A percentile compares a stretch with the other conserved stretches of the same genome.
Conservation (phyloP, 2,888 invertebrate genomes). For the Kuschelorhynchus macadamiae region DNA sequence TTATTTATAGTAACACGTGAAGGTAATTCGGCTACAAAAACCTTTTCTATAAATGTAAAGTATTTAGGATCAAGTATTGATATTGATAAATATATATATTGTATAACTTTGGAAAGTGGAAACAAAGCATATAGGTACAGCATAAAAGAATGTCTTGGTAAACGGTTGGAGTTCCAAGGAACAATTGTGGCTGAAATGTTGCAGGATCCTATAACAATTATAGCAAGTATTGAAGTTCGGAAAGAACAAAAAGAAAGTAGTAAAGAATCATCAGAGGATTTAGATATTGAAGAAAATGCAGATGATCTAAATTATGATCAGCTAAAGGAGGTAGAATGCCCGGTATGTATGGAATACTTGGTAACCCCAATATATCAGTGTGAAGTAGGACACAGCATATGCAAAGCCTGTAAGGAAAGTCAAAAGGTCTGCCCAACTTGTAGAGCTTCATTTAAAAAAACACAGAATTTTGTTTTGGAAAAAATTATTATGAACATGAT, state of each 20-base stretch:
- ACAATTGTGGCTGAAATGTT: slow-evolving; percentile 45
- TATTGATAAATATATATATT: slow-evolving; percentile 45
- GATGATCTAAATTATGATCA: slow-evolving; percentile 21
- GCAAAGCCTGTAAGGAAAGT: slow-evolving; percentile 57
- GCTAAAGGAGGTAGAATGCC: slow-evolving; percentile 60
- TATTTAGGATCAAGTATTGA: slow-evolving; percentile 51
- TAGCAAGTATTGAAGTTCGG: slow-evolving; percentile 52
- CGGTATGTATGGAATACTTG: slow-evolving; percentile 64
- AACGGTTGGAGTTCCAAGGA: slow-evolving; percentile 52
- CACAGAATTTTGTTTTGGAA: slow-evolving; percentile 63
- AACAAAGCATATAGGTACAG: slow-evolving; percentile 40
- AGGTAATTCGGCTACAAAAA: slow-evolving; percentile 53
- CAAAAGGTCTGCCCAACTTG: slow-evolving; percentile 61
- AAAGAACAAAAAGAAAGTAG: slow-evolving; percentile 26
- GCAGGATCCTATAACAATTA: slow-evolving; percentile 54
- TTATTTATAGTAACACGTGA: slow-evolving; percentile 59
- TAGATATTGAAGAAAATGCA: too few species aligned
- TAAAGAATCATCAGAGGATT: neutral
- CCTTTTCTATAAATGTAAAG: slow-evolving; percentile 57
- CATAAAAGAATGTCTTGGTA: slow-evolving; percentile 42
- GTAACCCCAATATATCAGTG: slow-evolving; percentile 64
- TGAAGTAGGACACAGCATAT: slow-evolving; percentile 60
- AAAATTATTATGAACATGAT: slow-evolving; percentile 57
- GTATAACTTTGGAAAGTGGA: slow-evolving; percentile 50
- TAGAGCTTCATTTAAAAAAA: slow-evolving; percentile 54